A percentile compares a stretch with the other conserved stretches of the same genome.
These are phyloP conservation scores for Planococcus citri DNA, from an alignment of 1,140 invertebrate genomes.

Conservation along the genomic window DNA sequence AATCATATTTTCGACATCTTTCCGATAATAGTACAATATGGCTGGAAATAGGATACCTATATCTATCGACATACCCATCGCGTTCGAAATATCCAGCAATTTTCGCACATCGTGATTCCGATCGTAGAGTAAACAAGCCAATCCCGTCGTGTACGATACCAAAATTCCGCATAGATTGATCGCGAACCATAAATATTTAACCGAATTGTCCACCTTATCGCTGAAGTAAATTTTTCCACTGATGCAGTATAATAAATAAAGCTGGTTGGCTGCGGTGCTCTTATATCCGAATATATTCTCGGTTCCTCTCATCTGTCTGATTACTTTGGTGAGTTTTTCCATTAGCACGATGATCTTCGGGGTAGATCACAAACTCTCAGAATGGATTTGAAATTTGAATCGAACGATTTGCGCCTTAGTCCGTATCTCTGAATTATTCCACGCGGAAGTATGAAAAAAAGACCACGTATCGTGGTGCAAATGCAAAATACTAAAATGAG, in stretches of 20 bases:
- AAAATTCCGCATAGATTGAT: too few relatives aligned
- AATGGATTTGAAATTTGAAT: too few relatives aligned
- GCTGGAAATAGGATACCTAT: background rate
- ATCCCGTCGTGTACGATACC: background rate
- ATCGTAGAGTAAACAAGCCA: background rate
- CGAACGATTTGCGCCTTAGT: too few relatives aligned
- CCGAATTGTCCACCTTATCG: too few relatives aligned
- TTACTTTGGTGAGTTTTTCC: background rate
- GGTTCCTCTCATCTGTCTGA: background rate
- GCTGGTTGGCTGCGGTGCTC: background rate
- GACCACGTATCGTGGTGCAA: too few relatives aligned
- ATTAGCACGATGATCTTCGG: background rate
- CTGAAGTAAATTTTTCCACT: background rate
- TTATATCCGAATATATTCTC: background rate
- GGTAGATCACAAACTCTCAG: too few relatives aligned
- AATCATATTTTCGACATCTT: too few relatives aligned
- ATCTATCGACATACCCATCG: background rate
- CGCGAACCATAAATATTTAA: too few relatives aligned
- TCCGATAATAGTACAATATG: background rate
- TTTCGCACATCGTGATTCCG: background rate
- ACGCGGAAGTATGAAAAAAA: too few relatives aligned
- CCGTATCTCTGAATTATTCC: too few relatives aligned
- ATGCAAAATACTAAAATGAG: too few relatives aligned
- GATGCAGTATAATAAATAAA: background rate
- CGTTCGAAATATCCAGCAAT: too few relatives aligned